A percentile compares a stretch with the other conserved stretches of the same genome.
These are phyloP conservation scores for Dynastes tityus DNA, from an alignment of 2,888 invertebrate genomes.

Conservation along the genomic window DNA sequence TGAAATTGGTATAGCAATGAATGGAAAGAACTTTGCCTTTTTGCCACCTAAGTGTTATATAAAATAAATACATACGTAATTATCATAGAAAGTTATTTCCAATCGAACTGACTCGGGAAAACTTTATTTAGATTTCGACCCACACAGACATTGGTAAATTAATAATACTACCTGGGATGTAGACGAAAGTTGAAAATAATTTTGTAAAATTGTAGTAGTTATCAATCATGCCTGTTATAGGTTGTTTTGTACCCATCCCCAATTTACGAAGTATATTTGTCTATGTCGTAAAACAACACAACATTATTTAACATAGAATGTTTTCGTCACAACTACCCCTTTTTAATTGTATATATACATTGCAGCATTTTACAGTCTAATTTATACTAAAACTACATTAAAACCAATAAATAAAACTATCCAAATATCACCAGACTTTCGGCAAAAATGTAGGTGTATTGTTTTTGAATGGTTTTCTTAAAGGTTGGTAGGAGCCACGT, in stretches of 20 bases:
- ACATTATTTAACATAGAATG: background rate
- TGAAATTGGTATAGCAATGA: slow-evolving; percentile 18
- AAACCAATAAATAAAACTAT: too few species aligned
- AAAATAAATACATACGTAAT: slow-evolving; percentile 27
- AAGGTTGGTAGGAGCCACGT: too few species aligned
- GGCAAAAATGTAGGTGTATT: too few species aligned
- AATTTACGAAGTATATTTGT: background rate
- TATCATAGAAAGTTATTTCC: slow-evolving; percentile 23
- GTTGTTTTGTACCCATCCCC: background rate
- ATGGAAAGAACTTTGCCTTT: slow-evolving; percentile 26
- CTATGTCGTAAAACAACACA: background rate
- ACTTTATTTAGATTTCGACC: slow-evolving; percentile 15
- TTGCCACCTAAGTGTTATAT: slow-evolving; percentile 19
- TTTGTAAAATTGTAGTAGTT: background rate
- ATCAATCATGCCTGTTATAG: background rate
- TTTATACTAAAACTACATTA: too few species aligned
- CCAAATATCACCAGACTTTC: too few species aligned
- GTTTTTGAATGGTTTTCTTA: too few species aligned
- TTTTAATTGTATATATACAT: background rate
- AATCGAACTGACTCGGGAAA: background rate
- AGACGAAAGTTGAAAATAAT: slow-evolving; percentile 7
- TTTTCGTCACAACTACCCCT: background rate
- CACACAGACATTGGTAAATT: slow-evolving; percentile 28
- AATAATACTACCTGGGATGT: background rate
- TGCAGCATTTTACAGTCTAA: background rate